Evolutionary conservation across 35 echinoderm and acorn worm genomes (phyloP), one percentile per base, ranked within the genome.

Genomic region (Patiria miniata): DNA sequence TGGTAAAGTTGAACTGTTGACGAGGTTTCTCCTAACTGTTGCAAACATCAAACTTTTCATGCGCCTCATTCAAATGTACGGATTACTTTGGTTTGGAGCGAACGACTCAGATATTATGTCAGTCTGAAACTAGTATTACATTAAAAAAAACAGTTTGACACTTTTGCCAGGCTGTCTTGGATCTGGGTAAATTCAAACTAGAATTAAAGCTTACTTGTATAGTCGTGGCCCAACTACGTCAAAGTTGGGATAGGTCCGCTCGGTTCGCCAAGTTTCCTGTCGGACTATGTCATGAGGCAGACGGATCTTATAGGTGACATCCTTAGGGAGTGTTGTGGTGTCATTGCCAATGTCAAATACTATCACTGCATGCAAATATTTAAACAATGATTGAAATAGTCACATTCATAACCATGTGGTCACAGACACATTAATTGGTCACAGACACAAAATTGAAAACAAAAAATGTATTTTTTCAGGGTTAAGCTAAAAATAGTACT

Each of bases 291-390:
- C 90, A 68, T 99, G 96, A 15, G 93, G 89, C 8, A 99, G 69
- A 34, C 96, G 89, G n/a, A 99, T 99, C 23, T 85, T 78, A 84
- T 99, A 99, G 2, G 77, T 92, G 26, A 93, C 50, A 8, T 91
- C 30, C 21, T 0, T 17, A 2, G 96, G 93, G 8, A 94, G 80
- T 78, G 80, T 51, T 15, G 86, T 99, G 5, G 86, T 90, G 87
- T 55, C 65, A 12, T 36, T 39, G 15, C 78, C 85, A 19, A 99
- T 73, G 50, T 89, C 86, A 79, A 99, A 99, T 22, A 91, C 80
- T 37, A 99, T 85, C 19, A 89, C 96, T 99, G 82, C 2, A n/a
- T n/a, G n/a, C 2, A 59, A 42, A 51, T n/a, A 68, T n/a, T 36
- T 1, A 44, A 83, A 76, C 33, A 73, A 4, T 69, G n/a, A n/a